Percentiles rank a stretch among this genome's conserved stretches.
Conservation (phyloP, 2,113 vertebrate species). For the Podiceps cristatus region DNA sequence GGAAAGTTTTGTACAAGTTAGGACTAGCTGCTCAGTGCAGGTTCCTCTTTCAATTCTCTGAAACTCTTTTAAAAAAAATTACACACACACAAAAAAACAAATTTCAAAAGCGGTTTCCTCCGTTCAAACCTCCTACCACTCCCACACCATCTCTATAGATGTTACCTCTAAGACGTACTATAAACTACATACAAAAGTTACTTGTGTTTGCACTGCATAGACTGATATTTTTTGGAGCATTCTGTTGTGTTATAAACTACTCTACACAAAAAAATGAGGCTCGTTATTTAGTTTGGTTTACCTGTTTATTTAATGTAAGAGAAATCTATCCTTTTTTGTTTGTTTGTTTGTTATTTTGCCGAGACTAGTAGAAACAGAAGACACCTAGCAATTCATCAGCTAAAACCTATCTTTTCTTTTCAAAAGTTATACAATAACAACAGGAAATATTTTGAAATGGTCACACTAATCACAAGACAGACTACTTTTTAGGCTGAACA, state of each 20-base stretch:
- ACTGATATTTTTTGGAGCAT: background rate
- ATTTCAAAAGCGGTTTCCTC: conserved; percentile 28
- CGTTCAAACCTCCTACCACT: background rate
- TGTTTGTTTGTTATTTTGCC: background rate
- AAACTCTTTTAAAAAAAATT: conserved; percentile 17
- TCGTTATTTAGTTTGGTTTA: background rate
- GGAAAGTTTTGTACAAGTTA: conserved; percentile 37
- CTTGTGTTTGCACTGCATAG: background rate
- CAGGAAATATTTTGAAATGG: conserved; percentile 70
- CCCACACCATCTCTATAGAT: background rate
- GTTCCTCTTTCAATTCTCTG: conserved; percentile 68
- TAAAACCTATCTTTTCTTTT: background rate
- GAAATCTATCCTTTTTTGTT: background rate
- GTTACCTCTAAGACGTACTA: background rate
- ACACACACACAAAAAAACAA: background rate
- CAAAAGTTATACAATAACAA: conserved; percentile 21
- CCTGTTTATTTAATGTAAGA: background rate
- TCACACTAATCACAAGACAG: conserved; percentile 50
- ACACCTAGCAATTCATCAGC: background rate
- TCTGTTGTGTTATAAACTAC: background rate
- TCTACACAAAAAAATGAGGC: background rate
- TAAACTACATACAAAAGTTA: background rate
- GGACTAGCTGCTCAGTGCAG: background rate
- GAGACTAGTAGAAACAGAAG: background rate
- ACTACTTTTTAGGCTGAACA: background rate